phyloP scores from a whole-genome alignment of 2,797 vertebrate genomes.

The Mastacembelus armatus region DNA sequence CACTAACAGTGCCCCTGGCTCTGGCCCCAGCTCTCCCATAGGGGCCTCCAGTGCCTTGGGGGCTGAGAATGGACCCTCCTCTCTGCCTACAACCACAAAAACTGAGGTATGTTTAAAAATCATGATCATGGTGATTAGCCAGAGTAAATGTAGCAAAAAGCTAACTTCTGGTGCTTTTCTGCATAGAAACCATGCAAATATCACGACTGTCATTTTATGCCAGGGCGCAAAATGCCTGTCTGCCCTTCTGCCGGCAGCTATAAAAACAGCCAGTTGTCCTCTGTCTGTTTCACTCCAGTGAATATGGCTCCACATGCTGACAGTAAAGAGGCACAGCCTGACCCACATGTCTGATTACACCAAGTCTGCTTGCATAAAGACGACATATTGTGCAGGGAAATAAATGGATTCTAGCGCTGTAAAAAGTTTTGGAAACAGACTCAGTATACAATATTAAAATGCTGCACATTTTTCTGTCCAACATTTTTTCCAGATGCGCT shows the following conservation, averaged over 20 bases:
- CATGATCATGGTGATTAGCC: conserved; percentile 23
- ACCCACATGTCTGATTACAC: conserved; percentile 53
- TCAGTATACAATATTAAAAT: conserved; percentile 19
- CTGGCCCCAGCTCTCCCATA: conserved; percentile 96
- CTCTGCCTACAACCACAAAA: conserved; percentile 89
- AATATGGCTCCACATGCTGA: conserved; percentile 71
- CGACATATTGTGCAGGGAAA: conserved; percentile 37
- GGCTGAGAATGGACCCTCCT: conserved; percentile 91
- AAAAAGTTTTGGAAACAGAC: neutral
- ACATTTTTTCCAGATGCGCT: conserved; percentile 50
- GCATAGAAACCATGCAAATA: conserved; percentile 22
- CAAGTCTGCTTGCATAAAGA: conserved; percentile 38
- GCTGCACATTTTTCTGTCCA: conserved; percentile 16
- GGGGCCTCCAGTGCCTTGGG: conserved; percentile 91
- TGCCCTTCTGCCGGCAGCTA: conserved; percentile 66
- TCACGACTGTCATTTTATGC: conserved; percentile 33
- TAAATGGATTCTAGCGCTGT: conserved; percentile 23
- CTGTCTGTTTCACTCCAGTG: conserved; percentile 64
- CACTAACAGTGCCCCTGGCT: conserved; percentile 94
- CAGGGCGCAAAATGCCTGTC: conserved; percentile 27
- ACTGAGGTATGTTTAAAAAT: conserved; percentile 88
- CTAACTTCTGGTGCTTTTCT: neutral
- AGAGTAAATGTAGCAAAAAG: conserved; percentile 16
- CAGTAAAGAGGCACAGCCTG: conserved; percentile 68
- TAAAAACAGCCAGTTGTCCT: conserved; percentile 74